These are phyloP conservation scores for Morus bassanus DNA, from an alignment of 2,797 vertebrate genomes.

Conservation along the genomic window DNA sequence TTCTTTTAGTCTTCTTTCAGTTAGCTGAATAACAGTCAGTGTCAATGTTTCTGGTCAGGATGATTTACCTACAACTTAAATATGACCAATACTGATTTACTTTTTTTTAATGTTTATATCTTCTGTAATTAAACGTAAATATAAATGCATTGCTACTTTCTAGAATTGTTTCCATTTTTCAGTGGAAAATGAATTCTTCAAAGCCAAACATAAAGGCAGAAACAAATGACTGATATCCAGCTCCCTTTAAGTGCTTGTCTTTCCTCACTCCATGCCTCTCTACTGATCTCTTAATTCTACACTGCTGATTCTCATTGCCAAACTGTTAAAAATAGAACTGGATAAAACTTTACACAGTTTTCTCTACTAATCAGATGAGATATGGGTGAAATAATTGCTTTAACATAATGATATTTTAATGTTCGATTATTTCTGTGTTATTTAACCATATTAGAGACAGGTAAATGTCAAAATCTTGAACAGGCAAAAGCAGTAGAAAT, in stretches of 20 bases:
- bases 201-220: not conserved
- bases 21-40: not conserved
- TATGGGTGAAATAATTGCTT: not conserved
- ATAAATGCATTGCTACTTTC: not conserved
- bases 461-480: not conserved
- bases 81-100: not conserved
- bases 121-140: not conserved
- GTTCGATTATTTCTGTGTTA: not conserved
- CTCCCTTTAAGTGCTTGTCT: not conserved
- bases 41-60: not conserved
- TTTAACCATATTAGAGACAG: not conserved
- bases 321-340: not conserved
- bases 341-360: not conserved
- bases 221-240: not conserved
- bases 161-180: not conserved
- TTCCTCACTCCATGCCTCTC: not conserved
- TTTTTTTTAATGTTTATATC: not conserved
- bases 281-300: accelerated
- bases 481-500: not conserved
- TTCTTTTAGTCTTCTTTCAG: not conserved
- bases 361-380: not conserved
- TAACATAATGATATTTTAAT: not conserved
- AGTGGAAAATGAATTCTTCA: not conserved
- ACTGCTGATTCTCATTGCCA: not conserved
- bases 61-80: not conserved